These are phyloP conservation scores for Pristiophorus japonicus DNA, from an alignment of 2,113 vertebrate species.

Conservation along the genomic window DNA sequence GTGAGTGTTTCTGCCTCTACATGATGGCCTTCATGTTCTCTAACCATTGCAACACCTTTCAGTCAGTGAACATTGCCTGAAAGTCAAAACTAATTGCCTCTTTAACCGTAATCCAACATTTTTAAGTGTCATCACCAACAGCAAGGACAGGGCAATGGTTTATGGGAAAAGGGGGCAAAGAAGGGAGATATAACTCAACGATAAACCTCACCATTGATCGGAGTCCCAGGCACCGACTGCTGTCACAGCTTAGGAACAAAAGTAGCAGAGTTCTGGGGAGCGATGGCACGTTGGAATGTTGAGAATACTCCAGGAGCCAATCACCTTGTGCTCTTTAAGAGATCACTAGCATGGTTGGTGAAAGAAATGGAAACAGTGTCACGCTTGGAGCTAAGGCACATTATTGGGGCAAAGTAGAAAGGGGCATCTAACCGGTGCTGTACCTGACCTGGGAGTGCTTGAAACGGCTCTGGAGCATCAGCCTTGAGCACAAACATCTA, in stretches of 20 bases:
- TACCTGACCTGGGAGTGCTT: neutral
- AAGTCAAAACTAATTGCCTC: neutral
- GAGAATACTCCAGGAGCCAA: neutral
- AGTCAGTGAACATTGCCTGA: neutral
- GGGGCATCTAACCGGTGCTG: neutral
- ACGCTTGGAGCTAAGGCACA: neutral
- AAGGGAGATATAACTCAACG: neutral
- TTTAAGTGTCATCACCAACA: neutral
- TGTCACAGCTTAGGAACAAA: neutral
- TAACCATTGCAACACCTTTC: neutral
- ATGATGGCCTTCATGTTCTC: neutral
- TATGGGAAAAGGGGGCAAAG: neutral
- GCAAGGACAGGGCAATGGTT: neutral
- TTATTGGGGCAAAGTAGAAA: neutral
- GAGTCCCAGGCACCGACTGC: neutral
- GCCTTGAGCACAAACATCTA: too few species aligned
- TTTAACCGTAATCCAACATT: too few species aligned
- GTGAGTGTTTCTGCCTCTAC: too few species aligned
- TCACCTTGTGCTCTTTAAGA: neutral
- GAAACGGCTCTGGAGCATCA: too few species aligned
- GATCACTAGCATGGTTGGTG: neutral
- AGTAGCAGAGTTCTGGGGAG: neutral
- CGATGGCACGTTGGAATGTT: neutral
- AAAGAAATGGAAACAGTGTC: neutral
- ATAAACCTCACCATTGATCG: neutral